Base-by-base conservation (phyloP, 2,113 vertebrate genomes). In the Anarhynchus alexandrinus region DNA sequence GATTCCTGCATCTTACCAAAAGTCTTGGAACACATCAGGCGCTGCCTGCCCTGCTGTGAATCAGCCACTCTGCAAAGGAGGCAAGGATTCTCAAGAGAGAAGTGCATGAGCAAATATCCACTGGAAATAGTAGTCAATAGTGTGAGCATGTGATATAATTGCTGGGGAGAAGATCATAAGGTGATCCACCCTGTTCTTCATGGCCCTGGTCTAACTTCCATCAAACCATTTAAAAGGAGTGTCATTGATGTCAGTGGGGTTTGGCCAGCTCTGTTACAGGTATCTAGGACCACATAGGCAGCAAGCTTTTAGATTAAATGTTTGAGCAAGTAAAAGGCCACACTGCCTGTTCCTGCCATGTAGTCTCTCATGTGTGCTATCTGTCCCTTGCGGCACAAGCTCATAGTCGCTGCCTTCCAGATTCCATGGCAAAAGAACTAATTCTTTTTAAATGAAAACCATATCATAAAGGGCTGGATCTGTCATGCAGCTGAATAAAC, bases 401-500 rank as follows among this genome's bases (percentile, higher is more conserved):
- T 95, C 9, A 1, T 76, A 45, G 47, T 77, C 81, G 62, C 86
- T 90, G 94, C 92, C 88, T 95, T 94, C 91, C 86, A 94, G 74
- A 95, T 94, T 91, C 86, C 71, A 36, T 74, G 86, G 86, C 94
- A 94, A 79, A 93, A 95, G 52, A 93, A 78, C 71, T 95, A 87
- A 95, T 96, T 95, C 87, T 86, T 97, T 94, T 96, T 80, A 96
- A 96, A 97, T 96, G 94, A 96, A 95, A 96, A 96, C 95, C 94
- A 93, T 97, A 93, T 96, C 90, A 93, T 93, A 86, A 95, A 88
- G 76, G 84, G 96, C 94, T 96, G 92, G 87, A 96, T 97, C 96
- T 97, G 93, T 90, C 82, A 88, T 64, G 84, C 97, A 97, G 97
- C 97, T 97, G 96, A 96, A 65, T 95, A 97, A 97, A 96, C 97